Conservation (phyloP, 2,797 vertebrate species). For the Chrysolophus pictus region DNA sequence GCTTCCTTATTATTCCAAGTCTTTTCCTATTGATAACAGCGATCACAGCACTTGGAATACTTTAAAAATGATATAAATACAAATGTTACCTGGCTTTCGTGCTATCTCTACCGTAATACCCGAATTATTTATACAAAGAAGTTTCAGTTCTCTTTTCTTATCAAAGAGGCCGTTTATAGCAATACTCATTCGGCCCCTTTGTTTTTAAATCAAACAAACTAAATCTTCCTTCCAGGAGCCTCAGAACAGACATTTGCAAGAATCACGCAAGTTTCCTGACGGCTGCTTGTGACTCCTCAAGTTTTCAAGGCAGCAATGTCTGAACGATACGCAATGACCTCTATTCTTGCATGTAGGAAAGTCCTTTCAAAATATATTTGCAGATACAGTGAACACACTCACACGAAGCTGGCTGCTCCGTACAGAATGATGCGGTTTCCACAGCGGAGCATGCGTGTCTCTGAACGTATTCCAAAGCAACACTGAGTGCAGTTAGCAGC, state of each 20-base stretch:
- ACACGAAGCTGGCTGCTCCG: background rate
- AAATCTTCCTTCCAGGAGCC: background rate
- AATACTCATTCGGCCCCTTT: background rate
- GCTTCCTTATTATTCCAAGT: conserved; percentile 41
- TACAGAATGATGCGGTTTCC: background rate
- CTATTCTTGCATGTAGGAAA: background rate
- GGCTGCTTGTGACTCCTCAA: conserved; percentile 37
- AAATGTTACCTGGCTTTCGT: background rate
- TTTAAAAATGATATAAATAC: background rate
- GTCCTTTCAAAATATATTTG: background rate
- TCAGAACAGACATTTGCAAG: conserved; percentile 33
- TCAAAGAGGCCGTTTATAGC: conserved; percentile 6
- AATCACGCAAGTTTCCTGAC: background rate
- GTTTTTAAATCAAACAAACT: conserved; percentile 26
- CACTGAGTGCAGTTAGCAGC: background rate
- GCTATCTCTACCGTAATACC: background rate
- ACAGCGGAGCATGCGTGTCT: background rate
- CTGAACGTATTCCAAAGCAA: background rate
- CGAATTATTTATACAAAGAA: conserved; percentile 24
- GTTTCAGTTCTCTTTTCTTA: background rate
- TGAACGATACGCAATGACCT: background rate
- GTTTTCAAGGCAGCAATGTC: conserved; percentile 33
- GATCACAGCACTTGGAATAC: background rate
- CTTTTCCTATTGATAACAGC: background rate
- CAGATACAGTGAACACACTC: background rate